A percentile compares a stretch with the other conserved stretches of the same genome.
Conservation (phyloP, 2,113 vertebrate species). For the Cercocebus atys region DNA sequence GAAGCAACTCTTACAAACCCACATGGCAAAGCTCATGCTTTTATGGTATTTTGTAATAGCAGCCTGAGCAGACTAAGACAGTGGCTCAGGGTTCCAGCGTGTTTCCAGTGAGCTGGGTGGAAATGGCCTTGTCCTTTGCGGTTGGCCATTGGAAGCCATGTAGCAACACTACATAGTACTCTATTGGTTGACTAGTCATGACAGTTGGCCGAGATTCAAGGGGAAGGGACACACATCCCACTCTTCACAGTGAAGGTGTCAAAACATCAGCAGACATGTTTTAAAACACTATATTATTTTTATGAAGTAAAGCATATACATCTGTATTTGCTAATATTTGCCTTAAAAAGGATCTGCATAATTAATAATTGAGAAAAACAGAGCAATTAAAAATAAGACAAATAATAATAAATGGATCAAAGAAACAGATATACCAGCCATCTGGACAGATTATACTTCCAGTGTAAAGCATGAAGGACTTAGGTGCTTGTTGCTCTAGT, state of each 20-base stretch:
- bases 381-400: slow-evolving; percentile 12
- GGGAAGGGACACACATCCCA: background rate
- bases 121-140: background rate
- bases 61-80: background rate
- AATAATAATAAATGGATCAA: background rate
- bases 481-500: background rate
- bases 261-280: background rate
- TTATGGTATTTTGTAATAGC: background rate
- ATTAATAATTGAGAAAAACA: background rate
- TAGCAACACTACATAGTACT: background rate
- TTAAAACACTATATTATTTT: background rate
- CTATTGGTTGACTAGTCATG: background rate
- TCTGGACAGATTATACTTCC: background rate
- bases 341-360: background rate
- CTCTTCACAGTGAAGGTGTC: background rate
- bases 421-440: background rate
- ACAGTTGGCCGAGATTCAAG: background rate
- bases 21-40: no score
- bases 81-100: background rate
- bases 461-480: background rate
- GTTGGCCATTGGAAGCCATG: background rate
- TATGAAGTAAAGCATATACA: background rate
- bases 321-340: background rate
- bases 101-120: background rate
- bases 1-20: no score